Percentiles rank a stretch among this genome's conserved stretches.
Conservation (phyloP, 2,888 invertebrate genomes). For the Tridacna crocea region DNA sequence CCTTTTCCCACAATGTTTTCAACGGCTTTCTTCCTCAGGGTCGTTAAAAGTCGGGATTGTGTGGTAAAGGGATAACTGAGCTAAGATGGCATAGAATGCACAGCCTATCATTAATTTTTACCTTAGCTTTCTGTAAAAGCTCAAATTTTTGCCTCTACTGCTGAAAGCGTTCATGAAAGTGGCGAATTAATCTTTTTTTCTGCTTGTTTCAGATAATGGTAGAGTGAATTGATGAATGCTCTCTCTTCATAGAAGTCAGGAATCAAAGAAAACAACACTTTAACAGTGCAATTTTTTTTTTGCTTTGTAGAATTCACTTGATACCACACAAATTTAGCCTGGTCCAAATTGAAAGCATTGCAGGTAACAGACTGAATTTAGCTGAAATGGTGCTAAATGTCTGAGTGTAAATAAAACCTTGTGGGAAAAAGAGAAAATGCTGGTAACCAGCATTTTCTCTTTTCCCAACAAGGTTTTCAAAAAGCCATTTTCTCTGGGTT, state of each 20-base stretch:
- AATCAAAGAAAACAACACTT: no score
- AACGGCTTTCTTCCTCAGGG: no score
- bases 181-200: no score
- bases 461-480: neutral
- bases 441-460: neutral
- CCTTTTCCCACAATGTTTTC: conserved; percentile 5
- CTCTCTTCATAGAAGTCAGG: neutral
- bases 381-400: neutral
- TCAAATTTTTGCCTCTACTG: no score
- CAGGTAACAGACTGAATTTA: neutral
- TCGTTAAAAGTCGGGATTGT: no score
- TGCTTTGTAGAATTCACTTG: no score
- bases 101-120: no score
- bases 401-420: neutral
- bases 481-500: neutral
- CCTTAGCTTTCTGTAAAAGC: no score
- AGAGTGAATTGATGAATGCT: conserved; percentile 4
- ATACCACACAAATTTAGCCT: neutral
- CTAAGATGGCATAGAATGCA: no score
- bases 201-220: neutral
- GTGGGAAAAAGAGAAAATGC: neutral
- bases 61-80: neutral
- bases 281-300: no score
- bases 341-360: no score
- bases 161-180: no score